These are phyloP conservation scores for Drosophila chauvacae DNA, from an alignment of 1,140 invertebrate genomes.

Conservation along the genomic window DNA sequence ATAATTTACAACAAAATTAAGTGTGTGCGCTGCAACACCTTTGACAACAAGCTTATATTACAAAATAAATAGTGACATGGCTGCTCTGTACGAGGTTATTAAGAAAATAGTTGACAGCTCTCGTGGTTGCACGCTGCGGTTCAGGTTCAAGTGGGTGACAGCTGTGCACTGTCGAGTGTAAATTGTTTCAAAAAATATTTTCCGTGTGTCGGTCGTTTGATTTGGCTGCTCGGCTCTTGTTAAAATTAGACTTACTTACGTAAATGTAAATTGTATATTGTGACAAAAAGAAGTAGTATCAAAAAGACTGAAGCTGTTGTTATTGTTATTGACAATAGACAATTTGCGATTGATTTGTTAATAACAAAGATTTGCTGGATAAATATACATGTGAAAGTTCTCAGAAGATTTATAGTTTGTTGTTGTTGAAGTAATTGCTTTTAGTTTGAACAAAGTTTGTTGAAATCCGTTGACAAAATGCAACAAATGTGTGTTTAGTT, in stretches of 20 bases:
- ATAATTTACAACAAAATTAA: conserved; percentile 57
- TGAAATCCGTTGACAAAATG: conserved; percentile 75
- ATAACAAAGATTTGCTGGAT: conserved; percentile 50
- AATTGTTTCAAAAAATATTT: conserved; percentile 78
- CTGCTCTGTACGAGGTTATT: conserved; percentile 20
- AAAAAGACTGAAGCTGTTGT: conserved; percentile 67
- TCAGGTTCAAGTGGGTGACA: conserved; percentile 48
- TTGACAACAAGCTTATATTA: conserved; percentile 20
- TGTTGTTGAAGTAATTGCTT: conserved; percentile 61
- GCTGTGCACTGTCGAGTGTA: conserved; percentile 51
- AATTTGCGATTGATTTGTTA: conserved; percentile 51
- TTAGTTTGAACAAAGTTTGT: conserved; percentile 68
- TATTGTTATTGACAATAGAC: conserved; percentile 75
- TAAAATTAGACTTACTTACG: conserved; percentile 73
- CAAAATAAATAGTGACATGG: conserved; percentile 23
- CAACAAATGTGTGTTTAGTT: conserved; percentile 69
- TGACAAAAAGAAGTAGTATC: conserved; percentile 82
- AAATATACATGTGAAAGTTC: conserved; percentile 64
- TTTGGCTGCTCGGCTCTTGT: conserved; percentile 33
- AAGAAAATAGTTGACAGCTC: conserved; percentile 25
- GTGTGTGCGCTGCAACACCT: conserved; percentile 19
- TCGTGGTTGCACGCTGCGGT: conserved; percentile 22
- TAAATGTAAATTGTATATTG: conserved; percentile 79
- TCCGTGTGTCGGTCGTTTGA: conserved; percentile 30
- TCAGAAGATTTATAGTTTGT: conserved; percentile 46